These are phyloP conservation scores for Eira barbara DNA, from an alignment of 2,113 vertebrate species.

Conservation along the genomic window DNA sequence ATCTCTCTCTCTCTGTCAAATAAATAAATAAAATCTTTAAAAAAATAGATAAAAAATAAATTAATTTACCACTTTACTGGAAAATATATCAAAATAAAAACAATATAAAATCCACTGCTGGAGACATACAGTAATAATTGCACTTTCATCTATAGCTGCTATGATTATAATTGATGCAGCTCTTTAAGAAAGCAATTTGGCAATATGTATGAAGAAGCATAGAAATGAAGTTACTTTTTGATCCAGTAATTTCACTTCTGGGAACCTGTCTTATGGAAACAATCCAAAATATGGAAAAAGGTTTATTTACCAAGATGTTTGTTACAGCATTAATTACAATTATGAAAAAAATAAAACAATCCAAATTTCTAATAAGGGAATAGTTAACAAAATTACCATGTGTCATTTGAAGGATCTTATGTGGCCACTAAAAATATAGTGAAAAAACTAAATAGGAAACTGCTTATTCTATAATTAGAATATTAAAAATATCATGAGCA, in stretches of 20 bases:
- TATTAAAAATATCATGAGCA: slow-evolving; percentile 17
- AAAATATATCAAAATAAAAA: slow-evolving; percentile 27
- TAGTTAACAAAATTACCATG: slow-evolving; percentile 24
- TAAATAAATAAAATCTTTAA: too few species aligned
- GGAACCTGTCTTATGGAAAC: slow-evolving; percentile 12
- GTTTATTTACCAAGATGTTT: slow-evolving; percentile 38
- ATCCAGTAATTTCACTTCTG: slow-evolving; percentile 39
- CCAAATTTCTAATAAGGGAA: slow-evolving; percentile 7
- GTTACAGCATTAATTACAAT: slow-evolving; percentile 21
- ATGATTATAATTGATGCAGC: background rate
- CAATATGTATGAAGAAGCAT: background rate
- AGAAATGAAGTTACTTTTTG: slow-evolving; percentile 43
- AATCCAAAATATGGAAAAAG: background rate
- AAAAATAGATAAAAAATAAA: background rate
- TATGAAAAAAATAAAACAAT: slow-evolving; percentile 41
- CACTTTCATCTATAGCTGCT: background rate
- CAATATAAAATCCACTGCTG: background rate
- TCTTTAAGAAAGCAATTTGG: slow-evolving; percentile 33
- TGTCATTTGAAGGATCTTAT: slow-evolving; percentile 19
- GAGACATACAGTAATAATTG: background rate
- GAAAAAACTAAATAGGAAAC: slow-evolving; percentile 44
- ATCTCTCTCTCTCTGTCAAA: too few species aligned
- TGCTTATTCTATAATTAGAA: background rate
- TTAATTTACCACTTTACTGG: background rate
- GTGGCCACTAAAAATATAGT: slow-evolving; percentile 11